phyloP scores from a whole-genome alignment of 2,888 invertebrate genomes.

The Corbicula japonica region DNA sequence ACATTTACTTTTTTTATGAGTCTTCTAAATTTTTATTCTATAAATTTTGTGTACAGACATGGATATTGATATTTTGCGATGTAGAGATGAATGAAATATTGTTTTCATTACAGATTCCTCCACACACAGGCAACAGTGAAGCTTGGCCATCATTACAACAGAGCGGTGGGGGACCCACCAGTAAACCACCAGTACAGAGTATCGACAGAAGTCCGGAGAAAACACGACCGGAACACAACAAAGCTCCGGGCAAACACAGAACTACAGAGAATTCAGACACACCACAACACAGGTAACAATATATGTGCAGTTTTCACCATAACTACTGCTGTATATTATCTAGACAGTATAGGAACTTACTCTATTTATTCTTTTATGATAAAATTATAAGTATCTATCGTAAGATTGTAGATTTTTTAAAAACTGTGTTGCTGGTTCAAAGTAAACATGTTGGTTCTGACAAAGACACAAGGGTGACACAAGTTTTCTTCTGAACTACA shows the following conservation, averaged over 20 bases:
- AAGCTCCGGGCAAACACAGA: constrained; percentile 67
- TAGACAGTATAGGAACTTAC: no score
- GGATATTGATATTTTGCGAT: background rate
- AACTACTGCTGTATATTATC: no score
- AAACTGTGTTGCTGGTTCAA: no score
- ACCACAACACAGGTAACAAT: constrained; percentile 28
- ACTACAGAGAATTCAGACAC: constrained; percentile 31
- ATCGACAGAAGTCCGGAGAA: constrained; percentile 60
- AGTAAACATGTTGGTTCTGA: no score
- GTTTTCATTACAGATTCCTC: constrained; percentile 40
- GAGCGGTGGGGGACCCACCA: constrained; percentile 57
- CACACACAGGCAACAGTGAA: constrained; percentile 74
- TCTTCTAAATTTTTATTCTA: background rate
- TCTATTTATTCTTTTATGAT: no score
- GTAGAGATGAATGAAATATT: background rate
- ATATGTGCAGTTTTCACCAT: no score
- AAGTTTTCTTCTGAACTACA: no score
- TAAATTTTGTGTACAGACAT: background rate
- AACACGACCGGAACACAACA: constrained; percentile 65
- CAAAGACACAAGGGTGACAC: no score
- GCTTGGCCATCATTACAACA: constrained; percentile 80
- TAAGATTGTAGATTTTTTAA: no score
- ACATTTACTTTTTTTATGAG: background rate
- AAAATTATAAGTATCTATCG: no score
- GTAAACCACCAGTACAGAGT: constrained; percentile 58